These are phyloP conservation scores for Dipodomys ordii DNA, from an alignment of 2,113 vertebrate species.

Conservation along the genomic window DNA sequence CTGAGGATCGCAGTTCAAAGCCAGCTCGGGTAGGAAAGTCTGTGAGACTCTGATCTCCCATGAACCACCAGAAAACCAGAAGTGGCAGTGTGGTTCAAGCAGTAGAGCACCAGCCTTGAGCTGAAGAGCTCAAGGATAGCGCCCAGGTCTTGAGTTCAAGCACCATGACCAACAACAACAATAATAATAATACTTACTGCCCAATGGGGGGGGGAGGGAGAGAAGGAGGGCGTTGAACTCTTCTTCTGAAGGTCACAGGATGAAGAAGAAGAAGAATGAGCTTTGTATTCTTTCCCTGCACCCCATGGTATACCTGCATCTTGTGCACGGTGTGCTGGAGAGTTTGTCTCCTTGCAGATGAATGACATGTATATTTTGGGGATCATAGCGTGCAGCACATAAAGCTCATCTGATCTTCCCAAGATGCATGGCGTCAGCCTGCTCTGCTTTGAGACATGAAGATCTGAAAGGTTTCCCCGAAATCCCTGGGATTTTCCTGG, in stretches of 20 bases:
- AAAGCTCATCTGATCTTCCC: background rate
- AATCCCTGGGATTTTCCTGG: conserved; percentile 17
- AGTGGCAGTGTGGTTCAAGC: too few relatives aligned
- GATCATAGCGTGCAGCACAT: background rate
- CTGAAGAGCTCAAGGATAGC: too few relatives aligned
- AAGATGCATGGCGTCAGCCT: background rate
- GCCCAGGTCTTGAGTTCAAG: too few relatives aligned
- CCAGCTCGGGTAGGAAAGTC: too few relatives aligned
- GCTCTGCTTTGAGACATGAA: background rate
- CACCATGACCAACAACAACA: too few relatives aligned
- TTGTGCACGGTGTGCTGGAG: background rate
- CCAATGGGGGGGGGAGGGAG: background rate
- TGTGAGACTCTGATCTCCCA: too few relatives aligned
- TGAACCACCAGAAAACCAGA: too few relatives aligned
- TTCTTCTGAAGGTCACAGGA: background rate
- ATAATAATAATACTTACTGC: background rate
- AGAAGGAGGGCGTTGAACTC: background rate
- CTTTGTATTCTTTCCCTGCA: background rate
- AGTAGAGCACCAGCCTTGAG: too few relatives aligned
- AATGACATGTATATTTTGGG: background rate
- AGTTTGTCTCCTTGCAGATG: background rate
- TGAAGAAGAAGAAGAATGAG: background rate
- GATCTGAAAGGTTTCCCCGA: background rate
- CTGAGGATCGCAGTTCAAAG: too few relatives aligned
- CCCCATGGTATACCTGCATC: background rate